Percentiles rank a stretch among this genome's conserved stretches.
These are phyloP conservation scores for Rousettus leschenaultii DNA, from an alignment of 2,113 vertebrate genomes.

Conservation along the genomic window DNA sequence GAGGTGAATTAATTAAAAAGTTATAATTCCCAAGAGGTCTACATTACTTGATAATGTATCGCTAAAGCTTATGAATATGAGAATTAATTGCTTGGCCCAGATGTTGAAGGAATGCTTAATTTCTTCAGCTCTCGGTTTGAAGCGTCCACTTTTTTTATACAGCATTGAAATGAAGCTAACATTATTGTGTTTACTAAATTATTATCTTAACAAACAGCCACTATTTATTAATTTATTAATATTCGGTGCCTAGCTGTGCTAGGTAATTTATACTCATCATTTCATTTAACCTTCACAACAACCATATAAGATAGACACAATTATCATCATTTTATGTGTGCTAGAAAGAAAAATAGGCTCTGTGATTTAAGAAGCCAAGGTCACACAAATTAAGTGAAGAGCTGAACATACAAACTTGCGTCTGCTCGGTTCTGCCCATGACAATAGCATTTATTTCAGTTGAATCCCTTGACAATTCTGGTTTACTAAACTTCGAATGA, in stretches of 20 bases:
- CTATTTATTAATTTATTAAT: background rate
- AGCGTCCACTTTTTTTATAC: background rate
- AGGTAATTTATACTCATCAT: background rate
- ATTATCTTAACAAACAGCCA: background rate
- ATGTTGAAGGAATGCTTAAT: conserved; percentile 49
- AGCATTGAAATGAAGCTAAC: background rate
- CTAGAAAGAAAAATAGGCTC: background rate
- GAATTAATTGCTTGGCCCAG: conserved; percentile 50
- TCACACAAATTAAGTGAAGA: background rate
- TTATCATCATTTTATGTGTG: background rate
- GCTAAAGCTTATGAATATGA: conserved; percentile 56
- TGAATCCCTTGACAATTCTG: background rate
- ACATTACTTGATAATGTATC: conserved; percentile 47
- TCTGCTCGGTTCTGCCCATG: background rate
- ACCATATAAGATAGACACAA: background rate
- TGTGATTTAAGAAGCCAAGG: background rate
- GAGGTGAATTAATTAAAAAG: conserved; percentile 69
- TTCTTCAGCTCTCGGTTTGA: conserved; percentile 32
- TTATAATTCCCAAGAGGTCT: conserved; percentile 55
- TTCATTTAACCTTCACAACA: background rate
- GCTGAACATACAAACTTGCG: background rate
- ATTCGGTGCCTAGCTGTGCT: background rate
- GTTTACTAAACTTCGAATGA: background rate
- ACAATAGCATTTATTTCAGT: background rate
- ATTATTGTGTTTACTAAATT: background rate